phyloP scores from a whole-genome alignment of 2,113 vertebrate genomes.

The Etheostoma cragini region DNA sequence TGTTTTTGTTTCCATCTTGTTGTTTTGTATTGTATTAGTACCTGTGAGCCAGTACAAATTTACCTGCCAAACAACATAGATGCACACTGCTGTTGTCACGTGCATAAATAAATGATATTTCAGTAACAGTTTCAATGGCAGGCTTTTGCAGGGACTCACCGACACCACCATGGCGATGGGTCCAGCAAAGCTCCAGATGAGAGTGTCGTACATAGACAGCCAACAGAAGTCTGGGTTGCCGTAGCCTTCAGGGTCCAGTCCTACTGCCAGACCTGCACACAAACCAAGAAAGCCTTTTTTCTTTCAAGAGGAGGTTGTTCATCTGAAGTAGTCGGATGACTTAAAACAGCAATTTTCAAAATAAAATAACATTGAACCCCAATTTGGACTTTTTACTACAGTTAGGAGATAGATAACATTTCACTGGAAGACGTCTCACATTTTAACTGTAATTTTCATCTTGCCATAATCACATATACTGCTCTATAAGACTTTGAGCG shows the following conservation, averaged over 20 bases:
- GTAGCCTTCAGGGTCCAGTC: conserved; percentile 94
- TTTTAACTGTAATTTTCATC: not conserved
- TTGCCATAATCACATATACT: not conserved
- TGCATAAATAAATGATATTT: too few species aligned
- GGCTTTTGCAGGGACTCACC: conserved; percentile 78
- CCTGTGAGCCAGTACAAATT: not conserved
- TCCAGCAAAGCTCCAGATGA: conserved; percentile 95
- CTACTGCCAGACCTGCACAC: conserved; percentile 90
- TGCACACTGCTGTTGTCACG: not conserved
- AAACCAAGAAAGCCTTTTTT: conserved; percentile 6
- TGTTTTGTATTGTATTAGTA: not conserved
- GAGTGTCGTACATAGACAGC: conserved; percentile 92
- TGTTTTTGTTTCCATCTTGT: not conserved
- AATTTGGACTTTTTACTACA: not conserved
- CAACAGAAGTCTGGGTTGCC: conserved; percentile 97
- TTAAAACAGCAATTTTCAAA: not conserved
- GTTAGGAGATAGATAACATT: not conserved
- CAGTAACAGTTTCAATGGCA: not conserved
- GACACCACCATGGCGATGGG: conserved; percentile 88
- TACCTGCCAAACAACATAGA: not conserved
- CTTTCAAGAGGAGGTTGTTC: not conserved
- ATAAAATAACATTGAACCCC: not conserved
- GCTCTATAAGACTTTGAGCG: too few species aligned
- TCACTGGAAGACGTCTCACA: not conserved
- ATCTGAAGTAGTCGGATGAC: not conserved